Conservation (phyloP, 2,113 vertebrate species). For the Daphoenositta chrysoptera region DNA sequence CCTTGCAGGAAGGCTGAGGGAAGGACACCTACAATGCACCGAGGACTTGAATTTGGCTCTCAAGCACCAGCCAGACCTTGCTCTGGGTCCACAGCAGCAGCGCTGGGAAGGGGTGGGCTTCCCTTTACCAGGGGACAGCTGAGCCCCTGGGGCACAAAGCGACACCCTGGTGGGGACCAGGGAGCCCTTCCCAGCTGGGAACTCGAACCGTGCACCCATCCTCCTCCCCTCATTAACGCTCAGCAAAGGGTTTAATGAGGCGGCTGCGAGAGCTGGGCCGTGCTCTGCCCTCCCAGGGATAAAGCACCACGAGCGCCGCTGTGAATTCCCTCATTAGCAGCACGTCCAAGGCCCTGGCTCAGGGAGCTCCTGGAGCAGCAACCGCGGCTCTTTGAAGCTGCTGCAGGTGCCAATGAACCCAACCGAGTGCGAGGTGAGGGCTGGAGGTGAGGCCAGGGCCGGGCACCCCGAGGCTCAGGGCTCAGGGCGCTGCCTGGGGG, state of each 20-base stretch:
- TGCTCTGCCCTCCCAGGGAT: not conserved
- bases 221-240: not conserved
- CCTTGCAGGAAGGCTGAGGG: not conserved
- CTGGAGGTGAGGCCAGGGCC: not conserved
- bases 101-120: accelerated
- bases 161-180: not conserved
- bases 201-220: not conserved
- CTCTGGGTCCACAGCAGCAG: accelerated
- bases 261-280: not conserved
- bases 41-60: not conserved
- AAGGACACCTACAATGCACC: accelerated
- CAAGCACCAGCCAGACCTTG: not conserved
- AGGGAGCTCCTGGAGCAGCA: not conserved
- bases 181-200: not conserved
- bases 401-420: not conserved
- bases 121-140: not conserved
- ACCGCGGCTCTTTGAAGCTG: not conserved
- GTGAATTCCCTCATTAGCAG: not conserved
- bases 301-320: not conserved
- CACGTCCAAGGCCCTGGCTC: not conserved
- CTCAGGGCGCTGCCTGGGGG: not conserved
- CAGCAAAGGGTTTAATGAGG: not conserved
- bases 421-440: not conserved
- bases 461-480: not conserved
- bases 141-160: not conserved